Conservation (phyloP, 1,140 invertebrate genomes). For the Trachymyrmex cornetzi region DNA sequence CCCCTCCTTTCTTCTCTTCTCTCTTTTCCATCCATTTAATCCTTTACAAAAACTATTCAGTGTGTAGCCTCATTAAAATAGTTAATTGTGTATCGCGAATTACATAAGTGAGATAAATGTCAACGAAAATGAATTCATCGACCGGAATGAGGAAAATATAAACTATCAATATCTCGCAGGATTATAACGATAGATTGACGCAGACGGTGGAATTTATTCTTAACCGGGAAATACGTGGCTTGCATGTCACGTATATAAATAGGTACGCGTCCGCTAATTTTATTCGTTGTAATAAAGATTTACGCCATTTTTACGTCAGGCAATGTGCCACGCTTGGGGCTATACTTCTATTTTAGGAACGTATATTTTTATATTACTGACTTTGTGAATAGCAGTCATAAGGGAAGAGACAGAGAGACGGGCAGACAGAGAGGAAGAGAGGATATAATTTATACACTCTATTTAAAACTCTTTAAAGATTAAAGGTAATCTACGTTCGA, state of each 20-base stretch:
- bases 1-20: too few relatives aligned
- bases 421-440: not conserved
- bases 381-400: not conserved
- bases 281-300: slow-evolving; percentile 60
- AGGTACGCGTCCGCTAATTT: slow-evolving; percentile 43
- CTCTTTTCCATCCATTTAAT: not conserved
- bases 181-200: slow-evolving; percentile 23
- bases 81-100: slow-evolving; percentile 4
- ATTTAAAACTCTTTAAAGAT: slow-evolving; percentile 36
- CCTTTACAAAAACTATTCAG: not conserved
- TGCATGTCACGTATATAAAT: slow-evolving; percentile 25
- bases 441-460: not conserved
- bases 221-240: slow-evolving; percentile 28
- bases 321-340: slow-evolving; percentile 31
- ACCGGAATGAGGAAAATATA: not conserved
- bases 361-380: slow-evolving; percentile 45
- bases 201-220: slow-evolving; percentile 34
- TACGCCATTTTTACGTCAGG: slow-evolving; percentile 48
- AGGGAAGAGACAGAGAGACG: not conserved
- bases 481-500: slow-evolving; percentile 23
- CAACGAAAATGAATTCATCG: slow-evolving; percentile 22
- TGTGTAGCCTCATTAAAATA: slow-evolving; percentile 2
- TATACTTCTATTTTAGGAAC: slow-evolving; percentile 40
- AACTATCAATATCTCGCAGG: not conserved
- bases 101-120: slow-evolving; percentile 17